phyloP scores from a whole-genome alignment of 2,113 vertebrate species.

The Sander vitreus region DNA sequence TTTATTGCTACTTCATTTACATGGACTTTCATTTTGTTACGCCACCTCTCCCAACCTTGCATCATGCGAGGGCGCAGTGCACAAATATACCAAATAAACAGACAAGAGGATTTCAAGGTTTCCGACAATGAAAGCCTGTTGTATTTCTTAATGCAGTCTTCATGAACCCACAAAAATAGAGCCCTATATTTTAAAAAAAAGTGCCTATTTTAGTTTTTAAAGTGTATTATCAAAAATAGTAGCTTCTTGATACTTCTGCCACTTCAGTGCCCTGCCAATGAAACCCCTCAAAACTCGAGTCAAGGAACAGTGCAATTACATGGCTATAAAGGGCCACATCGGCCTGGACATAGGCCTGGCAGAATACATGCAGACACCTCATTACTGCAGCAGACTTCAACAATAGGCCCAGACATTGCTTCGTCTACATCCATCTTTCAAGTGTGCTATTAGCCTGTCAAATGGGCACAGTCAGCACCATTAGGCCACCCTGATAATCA shows the following conservation, averaged over 20 bases:
- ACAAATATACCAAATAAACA: constrained; percentile 11
- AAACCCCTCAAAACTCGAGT: constrained; percentile 31
- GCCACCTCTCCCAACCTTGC: not conserved
- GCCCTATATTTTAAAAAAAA: not conserved
- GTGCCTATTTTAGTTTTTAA: constrained; percentile 7
- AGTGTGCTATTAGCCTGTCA: constrained; percentile 83
- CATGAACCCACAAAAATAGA: constrained; percentile 5
- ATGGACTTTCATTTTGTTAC: constrained; percentile 18
- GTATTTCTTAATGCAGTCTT: not conserved
- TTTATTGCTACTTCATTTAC: constrained; percentile 5
- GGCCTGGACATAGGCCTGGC: constrained; percentile 69
- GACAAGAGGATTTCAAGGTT: constrained; percentile 7
- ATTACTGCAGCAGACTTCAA: constrained; percentile 79
- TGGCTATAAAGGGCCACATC: constrained; percentile 68
- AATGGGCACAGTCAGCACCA: constrained; percentile 76
- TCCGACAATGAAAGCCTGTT: not conserved
- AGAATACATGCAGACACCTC: constrained; percentile 83
- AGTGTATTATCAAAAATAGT: constrained; percentile 46
- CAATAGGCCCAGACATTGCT: constrained; percentile 76
- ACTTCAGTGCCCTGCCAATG: constrained; percentile 15
- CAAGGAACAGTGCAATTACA: constrained; percentile 77
- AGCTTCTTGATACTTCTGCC: constrained; percentile 43
- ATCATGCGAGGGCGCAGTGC: not conserved
- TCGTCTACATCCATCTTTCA: constrained; percentile 83
- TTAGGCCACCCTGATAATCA: constrained; percentile 82